These are phyloP conservation scores for Pelvicachromis taeniatus DNA, from an alignment of 2,113 vertebrate species.

Conservation along the genomic window DNA sequence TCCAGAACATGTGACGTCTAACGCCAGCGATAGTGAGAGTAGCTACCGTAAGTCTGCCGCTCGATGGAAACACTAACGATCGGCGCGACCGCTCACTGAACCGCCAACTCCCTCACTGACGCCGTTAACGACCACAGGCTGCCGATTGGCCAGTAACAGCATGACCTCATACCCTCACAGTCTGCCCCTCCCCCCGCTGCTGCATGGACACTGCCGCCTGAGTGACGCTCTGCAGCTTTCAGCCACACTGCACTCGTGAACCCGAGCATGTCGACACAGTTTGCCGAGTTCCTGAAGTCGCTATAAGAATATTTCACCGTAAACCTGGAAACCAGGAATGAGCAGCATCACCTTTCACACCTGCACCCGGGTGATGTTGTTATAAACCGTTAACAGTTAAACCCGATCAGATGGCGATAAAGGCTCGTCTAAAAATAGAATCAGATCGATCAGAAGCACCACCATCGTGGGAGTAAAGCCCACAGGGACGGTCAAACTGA, in stretches of 20 bases:
- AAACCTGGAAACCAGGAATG: rapidly evolving
- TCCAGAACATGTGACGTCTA: slow-evolving; percentile 97
- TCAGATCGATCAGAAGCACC: not conserved
- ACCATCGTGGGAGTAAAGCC: not conserved
- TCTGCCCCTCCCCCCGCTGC: not conserved
- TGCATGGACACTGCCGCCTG: not conserved
- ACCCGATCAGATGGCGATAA: not conserved
- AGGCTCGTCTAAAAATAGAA: not conserved
- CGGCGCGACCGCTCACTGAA: not conserved
- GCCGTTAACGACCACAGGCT: not conserved
- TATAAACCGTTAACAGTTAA: rapidly evolving
- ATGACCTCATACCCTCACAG: slow-evolving; percentile 7
- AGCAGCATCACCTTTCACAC: not conserved
- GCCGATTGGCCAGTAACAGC: slow-evolving; percentile 20
- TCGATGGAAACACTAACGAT: not conserved
- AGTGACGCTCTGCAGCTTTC: not conserved
- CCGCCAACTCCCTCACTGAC: not conserved
- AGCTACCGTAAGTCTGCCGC: slow-evolving; percentile 94
- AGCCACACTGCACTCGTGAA: not conserved
- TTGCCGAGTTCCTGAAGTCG: not conserved
- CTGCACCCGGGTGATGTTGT: not conserved
- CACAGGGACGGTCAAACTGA: not conserved
- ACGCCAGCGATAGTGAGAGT: slow-evolving; percentile 99
- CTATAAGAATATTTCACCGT: rapidly evolving
- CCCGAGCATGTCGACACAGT: not conserved